Evolutionary conservation across 1,140 invertebrate species (phyloP).

Genomic region (Drosophila navojoa): DNA sequence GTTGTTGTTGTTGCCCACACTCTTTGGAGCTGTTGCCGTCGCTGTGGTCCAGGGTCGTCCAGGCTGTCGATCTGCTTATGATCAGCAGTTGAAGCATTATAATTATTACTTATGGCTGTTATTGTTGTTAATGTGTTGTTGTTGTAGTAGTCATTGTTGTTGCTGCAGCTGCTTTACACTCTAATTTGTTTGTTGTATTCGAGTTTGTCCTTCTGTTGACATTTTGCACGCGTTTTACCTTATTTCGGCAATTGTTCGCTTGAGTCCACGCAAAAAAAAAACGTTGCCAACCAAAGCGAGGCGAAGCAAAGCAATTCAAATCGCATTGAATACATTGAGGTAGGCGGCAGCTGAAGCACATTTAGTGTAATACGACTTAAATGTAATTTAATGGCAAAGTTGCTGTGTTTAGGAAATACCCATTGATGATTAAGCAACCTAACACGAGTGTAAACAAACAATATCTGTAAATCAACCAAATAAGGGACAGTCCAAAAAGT

Average conservation of each 20-base stretch:
- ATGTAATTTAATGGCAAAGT: not conserved
- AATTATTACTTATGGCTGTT: conserved; percentile 65
- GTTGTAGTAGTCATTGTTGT: conserved; percentile 4
- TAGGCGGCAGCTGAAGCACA: conserved; percentile 21
- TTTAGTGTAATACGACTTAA: conserved; percentile 9
- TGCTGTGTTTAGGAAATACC: conserved; percentile 2
- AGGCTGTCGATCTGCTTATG: conserved; percentile 68
- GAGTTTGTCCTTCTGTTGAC: conserved; percentile 78
- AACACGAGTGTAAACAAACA: conserved; percentile 10
- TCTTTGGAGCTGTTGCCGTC: conserved; percentile 10
- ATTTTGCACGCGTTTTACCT: conserved; percentile 69
- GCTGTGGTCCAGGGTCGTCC: conserved; percentile 56
- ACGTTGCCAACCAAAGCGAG: conserved; percentile 15
- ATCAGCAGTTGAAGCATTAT: conserved; percentile 56
- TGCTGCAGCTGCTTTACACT: conserved; percentile 23
- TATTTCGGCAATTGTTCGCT: conserved; percentile 27
- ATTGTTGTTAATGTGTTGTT: conserved; percentile 11
- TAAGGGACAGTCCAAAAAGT: not conserved
- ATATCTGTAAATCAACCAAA: not conserved
- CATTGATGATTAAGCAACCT: conserved; percentile 15
- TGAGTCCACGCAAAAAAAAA: conserved; percentile 59
- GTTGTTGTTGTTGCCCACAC: conserved; percentile 39
- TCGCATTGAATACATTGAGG: conserved; percentile 19
- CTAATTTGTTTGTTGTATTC: conserved; percentile 37
- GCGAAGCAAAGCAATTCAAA: conserved; percentile 7